These are phyloP conservation scores for Elgonia sp. DNA, from an alignment of 2,888 invertebrate species.

Conservation along the genomic window DNA sequence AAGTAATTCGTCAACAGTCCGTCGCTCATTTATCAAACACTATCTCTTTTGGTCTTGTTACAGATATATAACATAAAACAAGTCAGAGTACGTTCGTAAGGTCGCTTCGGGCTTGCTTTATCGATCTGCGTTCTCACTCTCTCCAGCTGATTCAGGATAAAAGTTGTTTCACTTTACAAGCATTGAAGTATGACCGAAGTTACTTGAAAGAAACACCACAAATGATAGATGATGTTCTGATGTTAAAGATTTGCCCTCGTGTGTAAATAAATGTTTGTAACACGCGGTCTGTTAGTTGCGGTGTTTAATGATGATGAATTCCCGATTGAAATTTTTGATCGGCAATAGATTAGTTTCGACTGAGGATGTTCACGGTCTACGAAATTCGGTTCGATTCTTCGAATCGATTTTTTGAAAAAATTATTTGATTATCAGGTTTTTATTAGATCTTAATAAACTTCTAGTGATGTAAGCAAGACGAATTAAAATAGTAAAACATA, in stretches of 20 bases:
- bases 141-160: conserved; percentile 58
- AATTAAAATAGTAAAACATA: no score
- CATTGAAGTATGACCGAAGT: conserved; percentile 28
- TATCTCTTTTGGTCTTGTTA: conserved; percentile 62
- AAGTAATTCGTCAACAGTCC: conserved; percentile 56
- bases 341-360: background rate
- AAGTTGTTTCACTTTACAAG: conserved; percentile 59
- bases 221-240: conserved; percentile 46
- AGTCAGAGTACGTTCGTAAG: conserved; percentile 60
- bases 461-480: no score
- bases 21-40: conserved; percentile 59
- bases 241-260: conserved; percentile 45
- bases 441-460: no score
- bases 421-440: no score
- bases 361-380: no score
- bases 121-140: conserved; percentile 66
- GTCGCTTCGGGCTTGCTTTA: conserved; percentile 64
- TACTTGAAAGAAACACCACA: conserved; percentile 48
- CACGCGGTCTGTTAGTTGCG: background rate
- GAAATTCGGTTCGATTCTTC: no score
- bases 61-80: conserved; percentile 54
- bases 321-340: background rate
- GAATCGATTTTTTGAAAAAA: no score
- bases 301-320: conserved; percentile 10
- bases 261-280: conserved; percentile 39